Percentiles rank a stretch among this genome's conserved stretches.
These are phyloP conservation scores for Zeus faber DNA, from an alignment of 2,113 vertebrate species.

Conservation along the genomic window DNA sequence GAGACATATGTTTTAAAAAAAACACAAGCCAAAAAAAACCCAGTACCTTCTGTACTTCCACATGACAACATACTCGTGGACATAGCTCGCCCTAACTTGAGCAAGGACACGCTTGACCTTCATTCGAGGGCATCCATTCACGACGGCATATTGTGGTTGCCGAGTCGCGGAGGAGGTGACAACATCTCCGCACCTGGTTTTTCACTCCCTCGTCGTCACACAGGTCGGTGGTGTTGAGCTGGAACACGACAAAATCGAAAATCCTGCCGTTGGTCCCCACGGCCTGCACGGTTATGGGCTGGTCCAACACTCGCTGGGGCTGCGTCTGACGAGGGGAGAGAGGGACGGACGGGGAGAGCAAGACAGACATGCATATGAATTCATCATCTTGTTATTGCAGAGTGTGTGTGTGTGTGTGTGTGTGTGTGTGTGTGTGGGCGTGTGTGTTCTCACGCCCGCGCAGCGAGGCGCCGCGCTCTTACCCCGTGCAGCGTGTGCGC, in stretches of 20 bases:
- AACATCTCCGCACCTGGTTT: constrained; percentile 75
- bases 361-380: too few species aligned
- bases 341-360: not conserved
- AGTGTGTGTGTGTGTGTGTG: not conserved
- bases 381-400: not conserved
- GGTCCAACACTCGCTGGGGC: constrained; percentile 71
- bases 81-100: too few species aligned
- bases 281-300: constrained; percentile 82
- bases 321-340: constrained; percentile 58
- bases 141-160: too few species aligned
- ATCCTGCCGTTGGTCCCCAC: constrained; percentile 80
- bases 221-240: constrained; percentile 88
- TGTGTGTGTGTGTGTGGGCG: not conserved
- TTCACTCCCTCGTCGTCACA: constrained; percentile 76
- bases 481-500: constrained; percentile 80
- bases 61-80: too few species aligned
- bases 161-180: not conserved
- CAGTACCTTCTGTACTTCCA: too few species aligned
- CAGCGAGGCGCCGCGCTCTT: constrained; percentile 18
- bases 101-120: too few species aligned
- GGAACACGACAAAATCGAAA: constrained; percentile 87
- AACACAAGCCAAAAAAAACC: not conserved
- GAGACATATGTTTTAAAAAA: too few species aligned
- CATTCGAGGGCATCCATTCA: too few species aligned
- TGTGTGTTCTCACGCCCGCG: not conserved